Base-by-base conservation (phyloP, 2,888 invertebrate genomes). In the Thera obeliscata region DNA sequence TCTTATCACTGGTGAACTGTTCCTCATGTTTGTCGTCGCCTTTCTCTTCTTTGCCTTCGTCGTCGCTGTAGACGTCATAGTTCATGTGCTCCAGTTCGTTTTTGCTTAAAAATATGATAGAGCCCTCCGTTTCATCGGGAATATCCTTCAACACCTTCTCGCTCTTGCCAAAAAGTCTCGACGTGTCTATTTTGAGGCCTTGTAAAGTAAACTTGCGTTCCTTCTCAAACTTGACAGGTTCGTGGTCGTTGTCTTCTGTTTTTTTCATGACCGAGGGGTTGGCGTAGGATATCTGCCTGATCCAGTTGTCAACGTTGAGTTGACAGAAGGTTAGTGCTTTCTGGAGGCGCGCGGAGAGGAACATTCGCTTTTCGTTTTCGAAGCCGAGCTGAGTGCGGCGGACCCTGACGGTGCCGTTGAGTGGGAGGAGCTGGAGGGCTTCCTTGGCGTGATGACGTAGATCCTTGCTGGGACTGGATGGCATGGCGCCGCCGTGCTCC, bases 41-140 rank as follows among this genome's bases (percentile, higher is more conserved):
- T 69, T 94, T 94, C 8, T 93, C 93, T 57, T 92, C 93, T 78
- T 93, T 94, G 5, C 87, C 88, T 70, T 93, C 94, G 69, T 94
- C 94, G 57, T 94, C 94, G 75, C 93, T 94, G 72, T 93, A 94
- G 49, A 93, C 92, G 70, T 94, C 94, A 79, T 93, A 94, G 74
- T 95, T 95, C 89, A 95, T 91, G 78, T 95, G 95, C 80, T 95
- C 95, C 76, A 95, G 88, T 90, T 95, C 95, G 75, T 95, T 94
- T 88, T 95, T 95, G 81, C 95, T 95, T 74, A 95, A 88, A 84
- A 95, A 95, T 87, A 95, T 95, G n/a, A 95, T 95, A 0, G 95
- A 95, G 57, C 95, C 95, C 81, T 95, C 95, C 55, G 95, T 95
- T 77, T 95, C 95, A 69, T 95, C 94, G 0, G 94, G 94, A 60